Base-by-base conservation (phyloP, 1,140 invertebrate species). In the Trachymyrmex septentrionalis region DNA sequence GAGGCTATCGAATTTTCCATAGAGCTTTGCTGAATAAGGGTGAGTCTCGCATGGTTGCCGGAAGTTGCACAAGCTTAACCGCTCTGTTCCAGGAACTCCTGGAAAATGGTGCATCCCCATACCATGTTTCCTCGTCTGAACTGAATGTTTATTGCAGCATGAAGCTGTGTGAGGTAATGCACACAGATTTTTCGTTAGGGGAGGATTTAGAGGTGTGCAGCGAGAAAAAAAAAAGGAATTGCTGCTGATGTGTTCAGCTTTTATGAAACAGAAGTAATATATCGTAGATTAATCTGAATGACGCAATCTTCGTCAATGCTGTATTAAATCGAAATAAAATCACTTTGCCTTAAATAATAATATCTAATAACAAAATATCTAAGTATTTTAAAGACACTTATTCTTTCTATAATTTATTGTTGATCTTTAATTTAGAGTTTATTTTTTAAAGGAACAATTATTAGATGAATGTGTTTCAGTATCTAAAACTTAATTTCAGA, bases 1-100 rank as follows among this genome's bases (percentile, higher is more conserved):
- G 55, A 53, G 50, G 63, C 86, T 59, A 82, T 82, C 71, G 89
- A 90, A 89, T 90, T 90, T 89, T 87, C 85, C 76, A 61, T 81
- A 69, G 64, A 80, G 75, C 16, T 88, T 30, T 67, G 71, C 16
- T 21, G 63, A 71, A 87, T 87, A 81, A 87, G 55, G 63, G 73
- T 61, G 75, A 71, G 73, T 48, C 21, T 89, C 59, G 63, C 59
- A 38, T 63, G 71, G 55, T 69, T 73, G 14, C 63, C 77, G 86
- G 57, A 77, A 90, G 86, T 81, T 87, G 80, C 86, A 85, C 86
- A 55, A 85, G 72, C 77, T 75, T 72, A 87, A 86, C 61, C 61
- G 73, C 50, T 85, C 69, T 84, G 76, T 84, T 85, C 57, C 14
- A 66, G 55, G 27, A 89, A 85, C 80, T 85, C 69, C 38, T 34